Evolutionary conservation across 1,140 invertebrate genomes (phyloP).

Genomic region (Mycetomoellerius zeteki): DNA sequence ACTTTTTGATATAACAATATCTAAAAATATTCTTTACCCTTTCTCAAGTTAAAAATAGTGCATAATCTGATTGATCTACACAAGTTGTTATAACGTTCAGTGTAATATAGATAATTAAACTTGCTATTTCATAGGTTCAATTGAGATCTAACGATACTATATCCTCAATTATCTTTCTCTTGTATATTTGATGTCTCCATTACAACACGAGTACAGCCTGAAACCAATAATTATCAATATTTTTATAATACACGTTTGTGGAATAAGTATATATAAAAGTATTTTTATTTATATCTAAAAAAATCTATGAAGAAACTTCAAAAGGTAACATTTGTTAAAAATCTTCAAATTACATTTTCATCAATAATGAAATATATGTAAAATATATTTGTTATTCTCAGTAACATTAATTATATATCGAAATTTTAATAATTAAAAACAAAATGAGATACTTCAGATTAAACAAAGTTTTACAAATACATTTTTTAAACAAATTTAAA

Average conservation of each 20-base stretch:
- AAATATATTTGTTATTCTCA: conserved; percentile 11
- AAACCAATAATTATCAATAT: conserved; percentile 78
- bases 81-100: background rate
- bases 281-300: conserved; percentile 54
- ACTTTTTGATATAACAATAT: conserved; percentile 33
- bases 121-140: conserved; percentile 42
- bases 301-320: conserved; percentile 48
- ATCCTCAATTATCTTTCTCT: conserved; percentile 71
- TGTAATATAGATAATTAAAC: conserved; percentile 6
- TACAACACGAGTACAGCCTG: conserved; percentile 77
- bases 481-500: conserved; percentile 14
- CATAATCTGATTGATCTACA: background rate
- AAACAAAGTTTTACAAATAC: conserved; percentile 34
- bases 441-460: background rate
- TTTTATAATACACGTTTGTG: conserved; percentile 47
- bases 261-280: conserved; percentile 52
- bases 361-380: conserved; percentile 21
- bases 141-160: conserved; percentile 39
- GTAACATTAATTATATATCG: conserved; percentile 25
- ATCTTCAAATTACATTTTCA: conserved; percentile 25
- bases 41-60: conserved; percentile 22
- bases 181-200: conserved; percentile 69
- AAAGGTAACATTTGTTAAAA: conserved; percentile 54
- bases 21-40: conserved; percentile 38
- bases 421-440: background rate